Evolutionary conservation across 2,888 invertebrate genomes (phyloP).

Genomic region (Xanthostigma xanthostigma): DNA sequence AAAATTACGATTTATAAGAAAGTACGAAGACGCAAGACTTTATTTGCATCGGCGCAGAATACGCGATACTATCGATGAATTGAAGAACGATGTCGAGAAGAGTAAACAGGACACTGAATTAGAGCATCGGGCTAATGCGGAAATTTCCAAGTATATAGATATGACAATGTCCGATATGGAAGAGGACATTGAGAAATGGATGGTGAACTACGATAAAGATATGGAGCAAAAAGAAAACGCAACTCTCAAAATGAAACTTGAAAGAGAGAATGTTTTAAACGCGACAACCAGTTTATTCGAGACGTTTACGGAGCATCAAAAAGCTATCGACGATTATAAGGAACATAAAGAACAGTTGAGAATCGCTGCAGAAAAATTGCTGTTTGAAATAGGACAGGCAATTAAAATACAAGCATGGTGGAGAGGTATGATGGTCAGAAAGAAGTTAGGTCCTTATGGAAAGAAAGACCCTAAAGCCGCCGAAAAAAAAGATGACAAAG

Average conservation of each 20-base stretch:
- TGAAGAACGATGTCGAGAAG: no score
- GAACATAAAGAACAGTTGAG: constrained; percentile 19
- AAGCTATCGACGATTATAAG: constrained; percentile 16
- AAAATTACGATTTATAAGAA: no score
- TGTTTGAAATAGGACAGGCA: constrained; percentile 13
- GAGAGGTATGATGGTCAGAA: constrained; percentile 37
- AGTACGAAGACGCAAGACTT: no score
- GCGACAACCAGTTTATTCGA: constrained; percentile 15
- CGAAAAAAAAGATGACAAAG: no score
- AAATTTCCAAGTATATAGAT: neutral
- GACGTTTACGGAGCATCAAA: constrained; percentile 20
- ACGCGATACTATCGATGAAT: no score
- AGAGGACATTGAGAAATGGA: neutral
- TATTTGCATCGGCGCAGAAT: no score
- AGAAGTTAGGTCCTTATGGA: constrained; percentile 33
- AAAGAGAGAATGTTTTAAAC: neutral
- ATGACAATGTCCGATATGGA: neutral
- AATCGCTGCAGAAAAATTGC: neutral
- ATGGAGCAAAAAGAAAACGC: neutral
- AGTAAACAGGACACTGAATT: neutral
- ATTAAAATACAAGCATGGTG: constrained; percentile 36
- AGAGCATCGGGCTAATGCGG: neutral
- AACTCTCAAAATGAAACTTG: neutral
- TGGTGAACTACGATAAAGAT: neutral
- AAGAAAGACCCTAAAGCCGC: no score